A percentile compares a stretch with the other conserved stretches of the same genome.
phyloP scores from a whole-genome alignment of 2,113 vertebrate genomes.

The Vanacampus margaritifer region DNA sequence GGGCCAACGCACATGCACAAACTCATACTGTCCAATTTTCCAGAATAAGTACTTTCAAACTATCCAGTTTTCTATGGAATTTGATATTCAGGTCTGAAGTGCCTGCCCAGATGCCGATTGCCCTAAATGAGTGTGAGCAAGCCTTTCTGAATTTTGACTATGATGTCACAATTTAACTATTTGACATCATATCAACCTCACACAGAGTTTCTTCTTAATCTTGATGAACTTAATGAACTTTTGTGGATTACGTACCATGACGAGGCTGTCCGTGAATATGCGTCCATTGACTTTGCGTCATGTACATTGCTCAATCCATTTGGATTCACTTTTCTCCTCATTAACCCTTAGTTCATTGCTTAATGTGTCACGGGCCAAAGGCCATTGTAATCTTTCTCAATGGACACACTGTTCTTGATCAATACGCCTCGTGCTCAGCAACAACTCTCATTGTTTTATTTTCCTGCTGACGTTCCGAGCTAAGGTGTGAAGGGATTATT shows the following conservation, averaged over 20 bases:
- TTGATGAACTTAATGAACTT: not conserved
- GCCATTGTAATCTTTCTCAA: conserved; percentile 73
- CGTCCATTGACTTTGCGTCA: conserved; percentile 33
- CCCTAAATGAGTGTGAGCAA: too few relatives aligned
- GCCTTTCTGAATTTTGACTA: too few relatives aligned
- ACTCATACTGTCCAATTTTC: conserved; percentile 4
- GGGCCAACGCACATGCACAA: conserved; percentile 13
- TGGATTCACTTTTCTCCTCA: conserved; percentile 62
- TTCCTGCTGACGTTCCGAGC: conserved; percentile 68
- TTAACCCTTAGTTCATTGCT: conserved; percentile 72
- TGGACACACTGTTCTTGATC: conserved; percentile 70
- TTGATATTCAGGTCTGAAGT: too few relatives aligned
- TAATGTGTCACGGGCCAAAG: conserved; percentile 69
- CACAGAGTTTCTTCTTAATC: too few relatives aligned
- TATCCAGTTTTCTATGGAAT: not conserved
- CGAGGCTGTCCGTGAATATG: not conserved
- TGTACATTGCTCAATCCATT: conserved; percentile 49
- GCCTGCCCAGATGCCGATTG: too few relatives aligned
- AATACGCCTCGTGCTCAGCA: conserved; percentile 68
- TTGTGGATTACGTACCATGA: not conserved
- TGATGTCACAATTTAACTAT: too few relatives aligned
- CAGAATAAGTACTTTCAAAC: not conserved
- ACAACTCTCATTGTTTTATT: conserved; percentile 70
- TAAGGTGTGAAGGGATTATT: conserved; percentile 78
- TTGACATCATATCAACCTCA: too few relatives aligned